Evolutionary conservation across 1,140 invertebrate species (phyloP), one percentile per base, ranked within the genome.

Genomic region (Asbolus verrucosus): DNA sequence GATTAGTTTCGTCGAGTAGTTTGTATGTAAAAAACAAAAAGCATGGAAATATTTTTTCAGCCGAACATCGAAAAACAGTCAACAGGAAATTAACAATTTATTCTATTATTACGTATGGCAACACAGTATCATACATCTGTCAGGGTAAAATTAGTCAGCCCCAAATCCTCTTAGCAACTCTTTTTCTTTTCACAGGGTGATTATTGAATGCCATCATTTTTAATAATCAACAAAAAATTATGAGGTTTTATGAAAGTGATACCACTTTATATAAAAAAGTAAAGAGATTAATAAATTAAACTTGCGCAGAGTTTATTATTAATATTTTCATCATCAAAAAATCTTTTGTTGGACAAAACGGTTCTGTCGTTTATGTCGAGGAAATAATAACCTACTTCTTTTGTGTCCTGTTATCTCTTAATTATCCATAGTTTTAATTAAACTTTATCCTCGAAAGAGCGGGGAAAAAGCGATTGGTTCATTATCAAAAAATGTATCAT

Each of bases 371-470:
- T 50, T 50, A 50, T n/a, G 11, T 19, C 16, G 2, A 8, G 43
- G 13, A 50, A 19, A 50, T 50, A 50, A 21, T 50, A 50, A 50
- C 21, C 27, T 16, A 54, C 46, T 54, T 54, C 46, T 54, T 54
- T 54, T 54, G 46, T 54, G 21, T 54, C 8, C 46, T 30, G 46
- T 54, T 54, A 54, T 54, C 46, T 54, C 46, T 54, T 54, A 54
- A 54, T 54, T 54, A 54, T 54, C 46, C 46, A 54, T 54, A 21
- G 27, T 54, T 54, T 54, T 54, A 54, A 54, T 54, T 54, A 54
- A 54, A 54, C 46, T 54, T 54, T 54, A 27, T 54, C 11, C 43
- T 21, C n/a, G 21, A 1, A 54, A 54, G 46, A 54, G 27, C 13
- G 46, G 1, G 11, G 19, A n/a, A 27, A 27, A 54, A 54, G 16